These are phyloP conservation scores for Cyclura pinguis DNA, from an alignment of 2,797 vertebrate species.

Conservation along the genomic window DNA sequence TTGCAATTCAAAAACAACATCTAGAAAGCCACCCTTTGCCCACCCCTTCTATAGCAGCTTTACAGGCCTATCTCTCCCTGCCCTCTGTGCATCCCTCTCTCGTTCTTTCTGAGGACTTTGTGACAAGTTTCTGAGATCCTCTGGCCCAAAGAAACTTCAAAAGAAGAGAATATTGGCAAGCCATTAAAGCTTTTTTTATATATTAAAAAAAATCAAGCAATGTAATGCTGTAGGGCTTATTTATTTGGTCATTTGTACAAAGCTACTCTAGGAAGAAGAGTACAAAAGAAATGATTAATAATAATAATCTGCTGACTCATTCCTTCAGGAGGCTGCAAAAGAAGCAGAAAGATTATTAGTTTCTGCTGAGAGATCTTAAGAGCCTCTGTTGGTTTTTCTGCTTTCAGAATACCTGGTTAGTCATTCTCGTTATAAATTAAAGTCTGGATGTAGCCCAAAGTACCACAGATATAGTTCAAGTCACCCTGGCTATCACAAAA, in stretches of 20 bases:
- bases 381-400: slow-evolving; percentile 1
- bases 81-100: not conserved
- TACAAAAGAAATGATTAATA: slow-evolving; percentile 3
- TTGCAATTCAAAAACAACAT: not conserved
- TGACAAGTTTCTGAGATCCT: slow-evolving; percentile 12
- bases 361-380: slow-evolving; percentile 38
- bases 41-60: not conserved
- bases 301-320: slow-evolving; percentile 31
- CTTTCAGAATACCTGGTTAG: slow-evolving; percentile 1
- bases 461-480: not conserved
- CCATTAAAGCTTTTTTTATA: slow-evolving; percentile 20
- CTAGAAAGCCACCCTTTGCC: not conserved
- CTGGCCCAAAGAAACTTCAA: slow-evolving; percentile 26
- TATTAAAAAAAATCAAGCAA: not conserved
- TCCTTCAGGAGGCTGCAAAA: slow-evolving; percentile 4
- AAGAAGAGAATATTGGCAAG: slow-evolving; percentile 22
- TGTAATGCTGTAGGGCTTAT: not conserved
- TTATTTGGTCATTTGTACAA: slow-evolving; percentile 27
- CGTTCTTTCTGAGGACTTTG: not conserved
- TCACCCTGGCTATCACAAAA: not conserved
- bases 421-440: not conserved
- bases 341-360: slow-evolving; percentile 4
- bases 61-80: not conserved
- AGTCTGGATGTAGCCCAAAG: not conserved
- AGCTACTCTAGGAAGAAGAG: slow-evolving; percentile 13